Evolutionary conservation across 2,888 invertebrate species (phyloP), one percentile per base, ranked within the genome.

Genomic region (Catocala nupta): DNA sequence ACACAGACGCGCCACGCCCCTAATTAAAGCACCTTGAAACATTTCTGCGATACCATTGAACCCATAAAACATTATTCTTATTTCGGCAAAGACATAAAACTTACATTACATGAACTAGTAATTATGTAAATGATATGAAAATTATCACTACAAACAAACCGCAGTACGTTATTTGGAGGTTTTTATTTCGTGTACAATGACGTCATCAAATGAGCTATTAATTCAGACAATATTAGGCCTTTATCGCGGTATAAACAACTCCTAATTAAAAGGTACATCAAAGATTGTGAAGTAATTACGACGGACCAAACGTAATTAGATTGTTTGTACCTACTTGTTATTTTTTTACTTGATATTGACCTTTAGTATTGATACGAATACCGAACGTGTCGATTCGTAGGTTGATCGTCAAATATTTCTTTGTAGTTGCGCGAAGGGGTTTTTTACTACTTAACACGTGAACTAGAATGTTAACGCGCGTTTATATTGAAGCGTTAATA

Each of bases 121-220:
- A 79, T 80, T 79, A 80, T 78, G 79, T 79, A 76, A 79, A 80
- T 78, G 55, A 70, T 62, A 71, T 68, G 43, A 74, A 59, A 74
- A 79, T 75, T 76, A 81, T 76, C 74, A 75, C 65, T 75, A 73
- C 71, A 75, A 77, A 77, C 58, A 74, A 68, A 72, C 80, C 78
- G 73, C 75, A 64, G 67, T 81, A 79, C 76, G 11, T 11, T 33
- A 55, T 34, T 33, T 50, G 6, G 5, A 9, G 50, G 63, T 39
- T 53, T 45, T 58, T 58, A 55, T 63, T 57, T 34, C 5, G 25
- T 25, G 33, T 9, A 56, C 34, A 2, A 33, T 56, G 55, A 76
- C 83, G 84, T 84, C 85, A 83, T 76, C 77, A 58, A 89, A 90
- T 90, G 85, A 87, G 83, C 79, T 84, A 89, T 88, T 88, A 85